These are phyloP conservation scores for Glaucopsyche alexis DNA, from an alignment of 2,888 invertebrate genomes.

Conservation along the genomic window DNA sequence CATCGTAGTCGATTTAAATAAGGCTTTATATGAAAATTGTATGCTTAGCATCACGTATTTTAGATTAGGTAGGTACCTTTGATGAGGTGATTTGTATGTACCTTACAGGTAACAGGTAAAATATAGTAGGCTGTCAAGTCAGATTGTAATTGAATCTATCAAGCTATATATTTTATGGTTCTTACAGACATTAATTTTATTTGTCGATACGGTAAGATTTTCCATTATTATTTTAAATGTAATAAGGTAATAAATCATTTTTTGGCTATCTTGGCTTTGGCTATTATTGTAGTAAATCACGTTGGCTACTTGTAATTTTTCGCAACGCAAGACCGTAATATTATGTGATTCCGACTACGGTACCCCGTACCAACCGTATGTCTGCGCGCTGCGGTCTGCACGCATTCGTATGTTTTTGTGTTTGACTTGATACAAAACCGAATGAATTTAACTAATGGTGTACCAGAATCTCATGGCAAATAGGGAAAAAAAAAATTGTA, in stretches of 20 bases:
- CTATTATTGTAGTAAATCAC: no score
- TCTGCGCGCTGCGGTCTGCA: neutral
- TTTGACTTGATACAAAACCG: no score
- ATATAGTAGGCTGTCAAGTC: neutral
- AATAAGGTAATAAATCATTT: neutral
- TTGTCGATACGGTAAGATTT: no score
- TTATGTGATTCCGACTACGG: neutral
- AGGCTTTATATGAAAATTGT: conserved; percentile 1
- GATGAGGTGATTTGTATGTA: neutral
- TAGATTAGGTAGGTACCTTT: neutral
- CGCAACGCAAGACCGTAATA: neutral
- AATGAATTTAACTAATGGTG: no score
- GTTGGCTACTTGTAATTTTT: neutral
- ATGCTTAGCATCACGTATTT: neutral
- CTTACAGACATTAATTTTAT: neutral
- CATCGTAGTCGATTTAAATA: neutral
- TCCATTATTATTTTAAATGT: neutral
- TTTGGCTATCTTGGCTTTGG: no score
- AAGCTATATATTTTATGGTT: no score
- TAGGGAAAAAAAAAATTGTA: no score
- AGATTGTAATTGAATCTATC: neutral
- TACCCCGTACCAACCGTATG: neutral
- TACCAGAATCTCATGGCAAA: no score
- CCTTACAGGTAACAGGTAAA: neutral
- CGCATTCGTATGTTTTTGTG: no score